Evolutionary conservation across 2,113 vertebrate species (phyloP).

Genomic region (Pseudopodoces humilis): DNA sequence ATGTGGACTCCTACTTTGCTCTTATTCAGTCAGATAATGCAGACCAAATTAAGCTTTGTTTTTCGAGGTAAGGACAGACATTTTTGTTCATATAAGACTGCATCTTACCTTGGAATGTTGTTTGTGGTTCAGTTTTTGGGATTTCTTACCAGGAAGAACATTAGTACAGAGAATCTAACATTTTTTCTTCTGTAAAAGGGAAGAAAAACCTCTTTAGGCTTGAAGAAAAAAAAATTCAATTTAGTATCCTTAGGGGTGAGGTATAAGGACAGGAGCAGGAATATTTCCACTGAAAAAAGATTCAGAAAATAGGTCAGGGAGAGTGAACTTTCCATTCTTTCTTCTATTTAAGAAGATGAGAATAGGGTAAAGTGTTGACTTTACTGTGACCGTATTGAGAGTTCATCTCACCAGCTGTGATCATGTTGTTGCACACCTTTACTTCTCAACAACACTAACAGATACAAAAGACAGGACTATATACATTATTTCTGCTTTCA

Average conservation of each 20-base stretch:
- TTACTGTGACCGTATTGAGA: not conserved
- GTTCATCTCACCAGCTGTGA: not conserved
- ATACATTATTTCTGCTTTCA: not conserved
- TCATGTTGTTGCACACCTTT: not conserved
- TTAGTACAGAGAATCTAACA: not conserved
- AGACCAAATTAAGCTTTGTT: not conserved
- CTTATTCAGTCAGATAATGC: not conserved
- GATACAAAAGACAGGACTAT: not conserved
- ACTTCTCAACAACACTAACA: not conserved
- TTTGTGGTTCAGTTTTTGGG: not conserved
- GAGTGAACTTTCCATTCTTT: constrained; percentile 3
- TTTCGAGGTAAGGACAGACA: not conserved
- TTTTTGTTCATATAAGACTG: not conserved
- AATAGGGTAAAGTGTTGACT: not conserved
- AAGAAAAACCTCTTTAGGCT: not conserved
- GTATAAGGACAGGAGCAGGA: not conserved
- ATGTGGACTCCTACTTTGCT: not conserved
- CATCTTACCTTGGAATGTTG: not conserved
- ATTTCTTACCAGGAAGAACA: not conserved
- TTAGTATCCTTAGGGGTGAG: not conserved
- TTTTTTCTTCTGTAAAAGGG: not conserved
- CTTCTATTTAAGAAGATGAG: not conserved
- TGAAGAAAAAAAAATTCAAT: not conserved
- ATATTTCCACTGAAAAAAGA: not conserved
- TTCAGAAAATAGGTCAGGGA: not conserved